Evolutionary conservation across 2,797 vertebrate species (phyloP), one percentile per base, ranked within the genome.

Genomic region (Phoxinus dragarum): DNA sequence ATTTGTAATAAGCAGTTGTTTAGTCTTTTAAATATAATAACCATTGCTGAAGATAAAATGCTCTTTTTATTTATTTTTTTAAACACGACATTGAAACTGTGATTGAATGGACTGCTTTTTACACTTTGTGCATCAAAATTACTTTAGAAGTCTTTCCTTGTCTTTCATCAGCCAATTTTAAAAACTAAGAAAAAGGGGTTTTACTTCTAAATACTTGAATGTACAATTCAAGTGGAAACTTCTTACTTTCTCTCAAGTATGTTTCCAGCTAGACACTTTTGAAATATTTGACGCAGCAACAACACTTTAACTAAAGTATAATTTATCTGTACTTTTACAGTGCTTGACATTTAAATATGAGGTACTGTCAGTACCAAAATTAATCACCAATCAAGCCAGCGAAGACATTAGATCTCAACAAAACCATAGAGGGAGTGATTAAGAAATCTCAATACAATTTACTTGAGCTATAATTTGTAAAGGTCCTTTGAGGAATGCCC

Each of bases 351-450:
- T 61, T 78, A 42, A 78, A 61, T 77, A 61, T 77, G 52, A 77
- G 54, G 54, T 61, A 40, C 54, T 59, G 54, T 40, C 54, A 77
- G 36, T 8, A 61, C 23, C 36, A 77, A 61, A 61, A 78, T 61
- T 38, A 78, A 78, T 78, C 76, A 61, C 36, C 76, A 78, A 44
- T 78, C 56, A 78, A 78, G 61, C 54, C 54, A 78, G 23, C 4
- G 1, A 61, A 42, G 23, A n/a, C 38, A 78, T 42, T 42, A 42
- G 23, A 61, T 78, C 17, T 34, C 4, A 44, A 59, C 67, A 72
- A 44, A 78, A 78, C 12, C 23, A 34, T 2, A 40, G 36, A 81
- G 3, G 5, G 10, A 17, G 36, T 71, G 16, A n/a, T 27, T 31
- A 38, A 12, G 34, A 52, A n/a, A 38, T 59, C 21, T 76, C 14